These are phyloP conservation scores for Chiridota heheva DNA, from an alignment of 35 echinoderm and acorn worm genomes.

Conservation along the genomic window DNA sequence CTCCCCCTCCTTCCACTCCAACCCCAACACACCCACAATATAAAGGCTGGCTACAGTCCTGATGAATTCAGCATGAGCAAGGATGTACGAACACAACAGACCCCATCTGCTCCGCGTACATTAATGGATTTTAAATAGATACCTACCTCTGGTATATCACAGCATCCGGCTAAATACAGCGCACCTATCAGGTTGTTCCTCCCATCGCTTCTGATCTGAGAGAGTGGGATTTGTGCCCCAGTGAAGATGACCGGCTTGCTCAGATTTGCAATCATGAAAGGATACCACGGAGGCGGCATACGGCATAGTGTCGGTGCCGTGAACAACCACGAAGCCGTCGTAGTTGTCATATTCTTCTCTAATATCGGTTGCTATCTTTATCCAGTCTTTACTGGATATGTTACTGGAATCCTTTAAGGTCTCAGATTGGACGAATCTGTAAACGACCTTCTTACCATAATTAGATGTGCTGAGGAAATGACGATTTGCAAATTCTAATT, in stretches of 20 bases:
- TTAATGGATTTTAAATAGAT: no score
- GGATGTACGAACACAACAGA: no score
- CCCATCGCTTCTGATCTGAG: constrained; percentile 80
- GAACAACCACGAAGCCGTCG: constrained; percentile 94
- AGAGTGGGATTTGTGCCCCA: constrained; percentile 82
- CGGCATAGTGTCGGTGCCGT: constrained; percentile 96
- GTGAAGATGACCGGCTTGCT: constrained; percentile 95
- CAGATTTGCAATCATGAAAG: constrained; percentile 95
- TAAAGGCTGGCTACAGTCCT: no score
- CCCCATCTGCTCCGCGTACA: no score
- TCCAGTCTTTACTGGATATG: constrained; percentile 78
- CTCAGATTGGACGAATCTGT: constrained; percentile 55
- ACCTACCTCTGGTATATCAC: constrained; percentile 34
- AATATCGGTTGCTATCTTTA: constrained; percentile 77
- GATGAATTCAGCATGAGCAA: no score
- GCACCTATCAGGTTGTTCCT: constrained; percentile 89
- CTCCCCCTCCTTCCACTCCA: no score
- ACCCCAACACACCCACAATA: no score
- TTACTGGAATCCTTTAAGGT: constrained; percentile 86
- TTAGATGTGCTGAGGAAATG: constrained; percentile 26
- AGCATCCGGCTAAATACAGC: constrained; percentile 68
- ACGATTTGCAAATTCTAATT: background rate
- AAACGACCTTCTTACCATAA: constrained; percentile 28
- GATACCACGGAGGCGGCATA: constrained; percentile 91
- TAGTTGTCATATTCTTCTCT: constrained; percentile 59